phyloP scores from a whole-genome alignment of 2,797 vertebrate species.

The Pelobates cultripes region DNA sequence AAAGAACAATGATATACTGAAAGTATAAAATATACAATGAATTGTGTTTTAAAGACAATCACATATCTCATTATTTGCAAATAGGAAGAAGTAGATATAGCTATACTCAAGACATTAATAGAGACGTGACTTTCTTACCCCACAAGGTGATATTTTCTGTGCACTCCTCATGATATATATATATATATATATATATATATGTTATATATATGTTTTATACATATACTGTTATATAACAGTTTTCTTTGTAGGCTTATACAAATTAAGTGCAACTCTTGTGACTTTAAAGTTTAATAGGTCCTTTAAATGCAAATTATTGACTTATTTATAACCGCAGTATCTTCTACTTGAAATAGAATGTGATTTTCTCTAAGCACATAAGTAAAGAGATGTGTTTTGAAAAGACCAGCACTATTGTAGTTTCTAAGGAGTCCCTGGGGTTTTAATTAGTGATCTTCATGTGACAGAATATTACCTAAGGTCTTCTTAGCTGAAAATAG shows the following conservation, averaged over 20 bases:
- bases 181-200: too few species aligned
- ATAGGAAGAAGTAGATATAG: too few species aligned
- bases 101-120: too few species aligned
- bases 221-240: too few species aligned
- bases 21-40: too few species aligned
- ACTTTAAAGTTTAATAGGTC: slow-evolving; percentile 42
- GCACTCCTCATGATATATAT: too few species aligned
- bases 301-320: slow-evolving; percentile 26
- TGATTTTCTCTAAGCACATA: slow-evolving; percentile 62
- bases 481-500: slow-evolving; percentile 64
- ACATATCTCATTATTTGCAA: too few species aligned
- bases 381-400: slow-evolving; percentile 63
- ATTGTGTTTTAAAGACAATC: too few species aligned
- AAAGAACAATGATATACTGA: too few species aligned
- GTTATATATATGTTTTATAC: too few species aligned
- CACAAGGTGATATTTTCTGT: too few species aligned
- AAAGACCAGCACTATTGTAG: slow-evolving; percentile 64
- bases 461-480: slow-evolving; percentile 61
- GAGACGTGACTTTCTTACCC: too few species aligned
- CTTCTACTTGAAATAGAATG: slow-evolving; percentile 52
- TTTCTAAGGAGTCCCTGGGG: slow-evolving; percentile 61
- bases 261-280: slow-evolving; percentile 7
- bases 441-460: slow-evolving; percentile 70
- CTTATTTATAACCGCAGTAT: slow-evolving; percentile 59
- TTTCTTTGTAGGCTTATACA: neutral